Base-by-base conservation (phyloP, 2,888 invertebrate species). In the Drosophila subsilvestris region DNA sequence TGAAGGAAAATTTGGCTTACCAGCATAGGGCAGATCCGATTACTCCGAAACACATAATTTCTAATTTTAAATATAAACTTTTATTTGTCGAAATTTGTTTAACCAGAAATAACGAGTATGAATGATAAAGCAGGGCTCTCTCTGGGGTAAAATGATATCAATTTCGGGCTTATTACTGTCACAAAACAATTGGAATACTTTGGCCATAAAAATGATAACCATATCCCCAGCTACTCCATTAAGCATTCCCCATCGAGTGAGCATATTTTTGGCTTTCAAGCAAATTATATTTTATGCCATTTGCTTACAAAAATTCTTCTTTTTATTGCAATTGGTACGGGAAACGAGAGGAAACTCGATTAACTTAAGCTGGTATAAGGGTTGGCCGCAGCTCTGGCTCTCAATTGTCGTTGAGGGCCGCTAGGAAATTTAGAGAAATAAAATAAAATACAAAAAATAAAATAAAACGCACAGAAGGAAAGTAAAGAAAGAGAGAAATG, bases 291-390 rank as follows among this genome's bases (percentile, higher is more conserved):
- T 78, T 82, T 87, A 77, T 80, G 70, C 70, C 68, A 63, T 71
- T 75, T 76, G 56, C 61, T 67, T 55, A 62, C 45, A 61, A 22
- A 67, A 74, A 69, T 61, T 29, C 49, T 12, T 61, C 66, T 80
- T 80, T 80, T 80, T 86, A 86, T 86, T 72, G 73, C 79, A 67
- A 43, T 45, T 47, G 29, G 63, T 63, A 59, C 63, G 69, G 75
- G 67, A 79, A 79, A 59, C 63, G 69, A 74, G 67, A 86, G 75
- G 67, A 86, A 79, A 80, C 79, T 86, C 87, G 89, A 86, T 84
- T 88, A 77, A 70, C 72, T 63, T 85, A 84, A 79, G 76, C 76
- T n/a, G 32, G 29, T 12, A 45, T 45, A 55, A 55, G 74, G 74
- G 66, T 45, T 66, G 25, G 42, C 51, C 14, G 27, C 37, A 14